phyloP scores from a whole-genome alignment of 1,140 invertebrate species.

The Helicorthomorpha holstii region DNA sequence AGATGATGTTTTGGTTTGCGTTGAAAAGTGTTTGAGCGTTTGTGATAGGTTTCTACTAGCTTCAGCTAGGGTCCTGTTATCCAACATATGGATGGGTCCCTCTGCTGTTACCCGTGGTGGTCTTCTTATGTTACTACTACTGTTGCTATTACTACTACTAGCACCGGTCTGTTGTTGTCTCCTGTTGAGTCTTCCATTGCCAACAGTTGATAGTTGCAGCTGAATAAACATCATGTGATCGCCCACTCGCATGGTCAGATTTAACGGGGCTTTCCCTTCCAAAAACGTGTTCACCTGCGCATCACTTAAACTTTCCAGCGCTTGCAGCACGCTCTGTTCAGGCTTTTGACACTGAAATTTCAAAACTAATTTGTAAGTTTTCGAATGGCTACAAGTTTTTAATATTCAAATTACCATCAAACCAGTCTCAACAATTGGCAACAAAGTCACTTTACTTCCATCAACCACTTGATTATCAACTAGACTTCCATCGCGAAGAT shows the following conservation, averaged over 20 bases:
- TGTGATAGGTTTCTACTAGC: conserved; percentile 80
- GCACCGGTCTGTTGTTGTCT: conserved; percentile 2
- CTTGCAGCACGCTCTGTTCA: conserved; percentile 87
- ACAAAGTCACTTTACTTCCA: conserved; percentile 67
- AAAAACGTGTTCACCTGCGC: conserved; percentile 82
- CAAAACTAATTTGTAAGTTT: neutral
- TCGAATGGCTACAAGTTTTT: neutral
- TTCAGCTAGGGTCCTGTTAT: conserved; percentile 61
- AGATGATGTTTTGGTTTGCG: conserved; percentile 22
- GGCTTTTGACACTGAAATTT: conserved; percentile 59
- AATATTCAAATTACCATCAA: conserved; percentile 72
- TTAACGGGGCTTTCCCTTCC: conserved; percentile 78
- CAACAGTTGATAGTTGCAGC: conserved; percentile 71
- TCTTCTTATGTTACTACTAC: conserved; percentile 14
- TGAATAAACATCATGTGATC: conserved; percentile 96
- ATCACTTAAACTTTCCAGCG: conserved; percentile 79
- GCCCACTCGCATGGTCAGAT: conserved; percentile 80
- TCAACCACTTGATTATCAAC: conserved; percentile 71
- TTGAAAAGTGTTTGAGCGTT: conserved; percentile 69
- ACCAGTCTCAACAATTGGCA: conserved; percentile 85
- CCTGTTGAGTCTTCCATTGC: no score
- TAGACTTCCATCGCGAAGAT: conserved; percentile 68
- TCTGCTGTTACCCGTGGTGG: conserved; percentile 14
- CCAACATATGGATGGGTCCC: conserved; percentile 26
- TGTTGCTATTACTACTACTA: conserved; percentile 12